Evolutionary conservation across 1,140 invertebrate genomes (phyloP), one percentile per base, ranked within the genome.

Genomic region (Bombus ignitus): DNA sequence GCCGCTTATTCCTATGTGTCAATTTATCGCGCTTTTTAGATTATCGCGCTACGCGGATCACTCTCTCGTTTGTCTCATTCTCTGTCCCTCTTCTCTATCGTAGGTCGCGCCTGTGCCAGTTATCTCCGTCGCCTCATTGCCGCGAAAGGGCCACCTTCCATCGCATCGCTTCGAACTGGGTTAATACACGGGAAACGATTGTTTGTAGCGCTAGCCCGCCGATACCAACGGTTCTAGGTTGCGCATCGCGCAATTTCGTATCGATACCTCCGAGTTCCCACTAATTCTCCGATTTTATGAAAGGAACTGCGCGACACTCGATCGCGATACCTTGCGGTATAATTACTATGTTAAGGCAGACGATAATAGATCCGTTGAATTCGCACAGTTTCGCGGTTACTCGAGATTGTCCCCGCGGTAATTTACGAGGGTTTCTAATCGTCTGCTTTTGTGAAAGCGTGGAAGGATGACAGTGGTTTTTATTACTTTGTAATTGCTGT

Each of bases 11-110:
- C 42, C 81, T 79, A 79, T 25, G 62, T 88, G 75, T 88, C 86
- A 87, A 88, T 88, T 88, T 84, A 88, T 87, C 75, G 74, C 74
- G 70, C 77, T 82, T 88, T 76, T 83, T 57, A 82, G 75, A 88
- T 89, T 81, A 88, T 89, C 77, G 66, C 80, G 68, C 68, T 53
- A 18, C 53, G 47, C 71, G 57, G 53, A 72, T 72, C 68, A n/a
- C 79, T 39, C 57, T 28, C 10, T n/a, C 53, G 25, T 6, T 77
- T 25, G 15, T 9, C 35, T 37, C 66, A 22, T 15, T 28, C 53
- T 28, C 53, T 13, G 12, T 15, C 9, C 25, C n/a, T 28, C 10
- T 25, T 25, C 32, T 25, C 13, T 62, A 18, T 44, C 42, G 5
- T 22, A 39, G 28, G 10, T 44, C 71, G 25, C 39, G n/a, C 2